Evolutionary conservation across 1,140 invertebrate species (phyloP), one percentile per base, ranked within the genome.

Genomic region (Neuroterus valhalla): DNA sequence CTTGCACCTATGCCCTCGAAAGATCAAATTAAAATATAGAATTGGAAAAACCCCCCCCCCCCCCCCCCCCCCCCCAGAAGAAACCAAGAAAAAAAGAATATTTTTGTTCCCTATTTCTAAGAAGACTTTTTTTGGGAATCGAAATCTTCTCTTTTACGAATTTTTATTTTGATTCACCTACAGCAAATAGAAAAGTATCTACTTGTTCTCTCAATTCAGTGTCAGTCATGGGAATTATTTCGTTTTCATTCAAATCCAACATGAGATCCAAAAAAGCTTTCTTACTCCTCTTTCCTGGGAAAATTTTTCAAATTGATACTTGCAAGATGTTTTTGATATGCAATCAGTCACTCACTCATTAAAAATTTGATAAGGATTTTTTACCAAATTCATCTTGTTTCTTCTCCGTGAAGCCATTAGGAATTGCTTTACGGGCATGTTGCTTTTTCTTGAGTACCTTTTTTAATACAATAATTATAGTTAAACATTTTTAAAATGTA

Each of bases 141-240:
- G 31, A 2, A 31, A 31, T n/a, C 4, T 31, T 31, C 8, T 31
- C 4, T 31, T 31, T 31, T 6, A 31, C 4, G 31, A 42, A n/a
- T 70, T 68, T 38, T 74, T 42, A 17, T 44, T 6, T 31, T 21
- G 12, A 45, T 38, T 14, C 44, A 84, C 80, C 82, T 76, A 95
- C 95, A 88, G 92, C 94, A 89, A 95, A 95, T 92, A 95, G 94
- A 82, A 95, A 95, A 0, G 94, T 95, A 75, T 95, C 93, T 0
- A 95, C 93, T 89, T 95, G 93, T 87, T 95, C 93, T 72, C 91
- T 82, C 14, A 96, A 93, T 81, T 95, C 94, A 52, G 91, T 82
- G 77, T 94, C 91, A 15, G 91, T 92, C 38, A 96, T 85, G 0
- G 88, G 85, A 42, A 89, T 86, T n/a, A 89, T 91, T 72, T 91